Evolutionary conservation across 64 coral and sea anemone genomes (phyloP).

Genomic region (Dendronephthya gigantea): DNA sequence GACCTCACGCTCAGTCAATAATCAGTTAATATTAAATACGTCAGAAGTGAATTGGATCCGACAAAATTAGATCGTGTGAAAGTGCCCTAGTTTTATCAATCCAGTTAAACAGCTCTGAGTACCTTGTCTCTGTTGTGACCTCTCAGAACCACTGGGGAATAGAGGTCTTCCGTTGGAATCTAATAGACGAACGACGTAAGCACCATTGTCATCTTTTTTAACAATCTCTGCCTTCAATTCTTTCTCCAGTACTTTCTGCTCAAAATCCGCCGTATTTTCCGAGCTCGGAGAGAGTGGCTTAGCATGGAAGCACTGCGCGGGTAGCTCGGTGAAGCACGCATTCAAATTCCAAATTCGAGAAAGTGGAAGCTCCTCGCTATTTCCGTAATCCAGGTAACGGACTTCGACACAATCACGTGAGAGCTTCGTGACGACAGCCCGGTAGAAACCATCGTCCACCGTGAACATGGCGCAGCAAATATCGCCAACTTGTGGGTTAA

Average conservation of each 20-base stretch:
- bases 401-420: slow-evolving; percentile 14
- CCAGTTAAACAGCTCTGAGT: too few species aligned
- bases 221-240: slow-evolving; percentile 2
- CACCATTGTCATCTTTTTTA: not conserved
- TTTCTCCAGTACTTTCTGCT: not conserved
- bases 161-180: not conserved
- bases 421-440: slow-evolving; percentile 33
- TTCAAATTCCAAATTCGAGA: slow-evolving; percentile 47
- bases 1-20: too few species aligned
- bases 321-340: slow-evolving; percentile 43
- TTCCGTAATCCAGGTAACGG: slow-evolving; percentile 83
- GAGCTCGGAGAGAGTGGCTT: not conserved
- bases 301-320: slow-evolving; percentile 37
- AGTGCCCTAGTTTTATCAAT: too few species aligned
- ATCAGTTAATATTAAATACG: too few species aligned
- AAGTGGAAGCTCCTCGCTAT: slow-evolving; percentile 45
- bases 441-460: slow-evolving; percentile 81
- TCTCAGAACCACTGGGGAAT: not conserved
- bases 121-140: not conserved
- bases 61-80: too few species aligned
- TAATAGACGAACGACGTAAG: not conserved
- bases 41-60: too few species aligned
- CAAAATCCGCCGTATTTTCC: not conserved
- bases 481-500: slow-evolving; percentile 32
- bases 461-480: slow-evolving; percentile 64